A percentile compares a stretch with the other conserved stretches of the same genome.
phyloP scores from a whole-genome alignment of 2,888 invertebrate genomes.

The Himalopsyche tibetana region DNA sequence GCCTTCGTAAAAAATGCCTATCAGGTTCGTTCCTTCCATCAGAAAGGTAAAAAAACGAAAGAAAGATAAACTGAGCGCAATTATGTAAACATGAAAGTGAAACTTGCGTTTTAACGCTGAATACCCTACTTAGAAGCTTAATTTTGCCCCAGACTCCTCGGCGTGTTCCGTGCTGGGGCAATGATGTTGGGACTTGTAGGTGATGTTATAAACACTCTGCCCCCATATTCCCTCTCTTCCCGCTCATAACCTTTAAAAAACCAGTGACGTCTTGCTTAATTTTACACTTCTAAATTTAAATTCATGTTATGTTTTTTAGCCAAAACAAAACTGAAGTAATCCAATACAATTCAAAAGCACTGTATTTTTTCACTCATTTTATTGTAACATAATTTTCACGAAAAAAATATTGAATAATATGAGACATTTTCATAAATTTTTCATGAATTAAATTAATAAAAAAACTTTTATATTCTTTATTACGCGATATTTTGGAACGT shows the following conservation, averaged over 20 bases:
- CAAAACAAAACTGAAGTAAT: too few relatives aligned
- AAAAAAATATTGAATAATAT: too few relatives aligned
- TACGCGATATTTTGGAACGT: too few relatives aligned
- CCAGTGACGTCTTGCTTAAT: not conserved
- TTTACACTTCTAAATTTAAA: not conserved
- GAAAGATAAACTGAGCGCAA: constrained; percentile 61
- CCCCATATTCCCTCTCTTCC: not conserved
- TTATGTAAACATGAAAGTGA: constrained; percentile 63
- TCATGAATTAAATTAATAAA: too few relatives aligned
- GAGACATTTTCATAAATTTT: too few relatives aligned
- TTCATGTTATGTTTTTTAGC: too few relatives aligned
- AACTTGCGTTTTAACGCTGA: constrained; percentile 62
- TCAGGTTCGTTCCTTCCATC: not conserved
- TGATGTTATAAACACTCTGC: constrained; percentile 58
- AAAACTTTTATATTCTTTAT: too few relatives aligned
- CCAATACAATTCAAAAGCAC: too few relatives aligned
- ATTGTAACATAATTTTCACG: too few relatives aligned
- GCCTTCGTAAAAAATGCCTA: not conserved
- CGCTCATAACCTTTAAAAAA: not conserved
- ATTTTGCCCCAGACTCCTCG: constrained; percentile 62
- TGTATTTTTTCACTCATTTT: too few relatives aligned
- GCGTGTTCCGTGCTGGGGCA: constrained; percentile 59
- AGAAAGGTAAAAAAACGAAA: constrained; percentile 45
- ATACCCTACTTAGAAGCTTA: constrained; percentile 62
- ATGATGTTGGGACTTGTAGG: constrained; percentile 62